phyloP scores from a whole-genome alignment of 2,888 invertebrate species.

The Watsonalla binaria region DNA sequence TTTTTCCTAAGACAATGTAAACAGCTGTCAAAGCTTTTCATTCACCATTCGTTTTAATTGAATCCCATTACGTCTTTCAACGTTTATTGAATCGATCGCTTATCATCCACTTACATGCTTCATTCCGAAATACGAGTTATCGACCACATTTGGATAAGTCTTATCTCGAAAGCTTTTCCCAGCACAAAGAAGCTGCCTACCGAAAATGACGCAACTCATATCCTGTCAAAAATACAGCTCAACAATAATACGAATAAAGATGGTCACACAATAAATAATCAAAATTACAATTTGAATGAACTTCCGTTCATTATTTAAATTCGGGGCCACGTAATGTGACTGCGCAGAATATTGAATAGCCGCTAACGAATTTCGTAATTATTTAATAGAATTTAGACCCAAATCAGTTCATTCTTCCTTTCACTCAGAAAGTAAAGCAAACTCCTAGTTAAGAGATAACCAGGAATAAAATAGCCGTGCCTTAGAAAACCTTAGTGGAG shows the following conservation, averaged over 20 bases:
- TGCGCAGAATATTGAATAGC: constrained; percentile 33
- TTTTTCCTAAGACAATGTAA: too few species aligned
- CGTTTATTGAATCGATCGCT: too few species aligned
- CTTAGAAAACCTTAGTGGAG: constrained; percentile 18
- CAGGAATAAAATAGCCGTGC: constrained; percentile 32
- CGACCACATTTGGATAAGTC: too few species aligned
- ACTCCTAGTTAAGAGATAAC: constrained; percentile 22
- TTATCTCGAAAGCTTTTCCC: too few species aligned
- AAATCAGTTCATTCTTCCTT: constrained; percentile 27
- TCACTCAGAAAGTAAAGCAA: constrained; percentile 20
- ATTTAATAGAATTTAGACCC: constrained; percentile 15
- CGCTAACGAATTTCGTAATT: constrained; percentile 30
- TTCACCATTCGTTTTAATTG: too few species aligned
- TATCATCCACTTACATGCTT: too few species aligned
- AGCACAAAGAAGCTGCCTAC: background rate
- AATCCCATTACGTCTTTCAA: too few species aligned
- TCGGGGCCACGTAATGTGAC: constrained; percentile 19
- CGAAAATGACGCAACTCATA: constrained; percentile 21
- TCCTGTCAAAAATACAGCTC: constrained; percentile 23
- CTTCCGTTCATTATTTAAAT: constrained; percentile 38
- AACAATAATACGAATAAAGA: constrained; percentile 3
- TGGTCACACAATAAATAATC: constrained; percentile 16
- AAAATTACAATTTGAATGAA: constrained; percentile 21
- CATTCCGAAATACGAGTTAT: too few species aligned
- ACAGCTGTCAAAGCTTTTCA: too few species aligned